These are phyloP conservation scores for Paedocypris sp. DNA, from an alignment of 2,113 vertebrate genomes.

Conservation along the genomic window DNA sequence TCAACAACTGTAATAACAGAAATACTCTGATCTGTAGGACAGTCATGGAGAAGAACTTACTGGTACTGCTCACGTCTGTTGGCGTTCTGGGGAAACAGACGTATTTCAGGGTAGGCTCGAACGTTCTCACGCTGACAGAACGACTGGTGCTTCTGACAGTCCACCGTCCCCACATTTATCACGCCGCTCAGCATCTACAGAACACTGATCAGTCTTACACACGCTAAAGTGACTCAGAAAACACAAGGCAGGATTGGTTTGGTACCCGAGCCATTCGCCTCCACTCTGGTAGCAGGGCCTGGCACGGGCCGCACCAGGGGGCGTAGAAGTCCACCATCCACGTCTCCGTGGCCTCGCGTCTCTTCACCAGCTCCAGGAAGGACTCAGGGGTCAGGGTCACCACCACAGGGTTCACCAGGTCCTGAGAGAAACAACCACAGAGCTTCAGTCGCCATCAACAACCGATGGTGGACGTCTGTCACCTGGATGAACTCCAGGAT, in stretches of 20 bases:
- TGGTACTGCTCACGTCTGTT: constrained; percentile 58
- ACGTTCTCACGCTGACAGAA: constrained; percentile 79
- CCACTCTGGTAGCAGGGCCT: constrained; percentile 91
- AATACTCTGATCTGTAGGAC: no score
- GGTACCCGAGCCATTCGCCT: constrained; percentile 90
- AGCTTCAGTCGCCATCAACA: no score
- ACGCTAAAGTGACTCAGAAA: no score
- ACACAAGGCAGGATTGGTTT: no score
- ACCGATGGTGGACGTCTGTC: no score
- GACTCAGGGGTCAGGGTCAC: constrained; percentile 71
- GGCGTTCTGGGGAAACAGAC: constrained; percentile 70
- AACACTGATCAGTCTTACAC: constrained; percentile 34
- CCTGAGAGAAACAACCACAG: constrained; percentile 56
- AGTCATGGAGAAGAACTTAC: no score
- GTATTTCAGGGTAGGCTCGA: constrained; percentile 83
- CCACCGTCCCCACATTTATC: constrained; percentile 77
- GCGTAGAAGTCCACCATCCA: constrained; percentile 96
- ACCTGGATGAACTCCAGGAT: constrained; percentile 96
- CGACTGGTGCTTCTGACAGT: constrained; percentile 82
- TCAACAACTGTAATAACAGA: no score
- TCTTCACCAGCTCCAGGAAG: constrained; percentile 71
- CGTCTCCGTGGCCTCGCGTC: constrained; percentile 60
- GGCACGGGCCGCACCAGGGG: constrained; percentile 94
- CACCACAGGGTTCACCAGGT: constrained; percentile 82
- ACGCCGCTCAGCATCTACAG: constrained; percentile 68